Evolutionary conservation across 2,888 invertebrate genomes (phyloP).

Genomic region (Dryadula phaetusa): DNA sequence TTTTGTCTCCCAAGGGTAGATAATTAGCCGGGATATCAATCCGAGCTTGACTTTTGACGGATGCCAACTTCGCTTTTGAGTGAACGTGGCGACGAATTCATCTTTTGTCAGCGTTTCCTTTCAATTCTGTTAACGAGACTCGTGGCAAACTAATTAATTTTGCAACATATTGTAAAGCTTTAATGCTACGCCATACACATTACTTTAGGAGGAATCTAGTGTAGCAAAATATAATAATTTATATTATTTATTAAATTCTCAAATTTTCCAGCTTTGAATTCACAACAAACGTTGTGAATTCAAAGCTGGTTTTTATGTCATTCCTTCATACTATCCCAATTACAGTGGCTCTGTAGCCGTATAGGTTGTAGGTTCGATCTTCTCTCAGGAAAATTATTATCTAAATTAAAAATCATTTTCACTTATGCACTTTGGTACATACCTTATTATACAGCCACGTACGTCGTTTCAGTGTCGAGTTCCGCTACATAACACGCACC

Average conservation of each 20-base stretch:
- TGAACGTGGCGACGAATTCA: conserved; percentile 43
- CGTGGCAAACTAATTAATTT: conserved; percentile 39
- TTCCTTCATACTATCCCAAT: no score
- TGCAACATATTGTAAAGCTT: conserved; percentile 26
- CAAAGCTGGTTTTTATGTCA: no score
- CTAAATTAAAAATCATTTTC: no score
- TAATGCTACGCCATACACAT: background rate
- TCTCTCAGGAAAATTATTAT: background rate
- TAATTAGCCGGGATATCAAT: conserved; percentile 63
- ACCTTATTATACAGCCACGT: no score
- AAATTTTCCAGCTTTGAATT: no score
- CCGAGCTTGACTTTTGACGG: conserved; percentile 57
- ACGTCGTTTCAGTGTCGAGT: no score
- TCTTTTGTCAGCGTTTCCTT: conserved; percentile 44
- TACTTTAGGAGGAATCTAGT: background rate
- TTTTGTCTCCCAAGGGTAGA: conserved; percentile 53
- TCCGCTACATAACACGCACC: no score
- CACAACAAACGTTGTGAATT: no score
- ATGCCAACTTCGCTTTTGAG: conserved; percentile 52
- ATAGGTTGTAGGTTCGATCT: background rate
- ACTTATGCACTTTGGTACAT: no score
- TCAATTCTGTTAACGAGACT: conserved; percentile 39
- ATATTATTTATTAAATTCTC: background rate
- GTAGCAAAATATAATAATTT: background rate
- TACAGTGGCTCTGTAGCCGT: background rate